Conservation (phyloP, 2,888 invertebrate species). For the Arrhopalites spinosus region DNA sequence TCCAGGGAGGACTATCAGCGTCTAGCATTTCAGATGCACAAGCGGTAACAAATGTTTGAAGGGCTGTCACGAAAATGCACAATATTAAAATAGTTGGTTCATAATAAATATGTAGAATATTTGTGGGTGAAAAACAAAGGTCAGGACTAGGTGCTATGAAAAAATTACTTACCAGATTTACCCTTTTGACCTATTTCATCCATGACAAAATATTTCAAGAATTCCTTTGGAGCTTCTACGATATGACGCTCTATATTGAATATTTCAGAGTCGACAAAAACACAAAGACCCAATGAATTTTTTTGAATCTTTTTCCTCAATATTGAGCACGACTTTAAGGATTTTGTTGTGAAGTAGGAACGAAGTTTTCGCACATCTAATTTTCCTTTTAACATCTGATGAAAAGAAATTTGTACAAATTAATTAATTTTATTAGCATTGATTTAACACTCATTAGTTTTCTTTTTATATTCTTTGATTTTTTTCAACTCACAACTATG, state of each 20-base stretch:
- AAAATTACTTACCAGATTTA: constrained; percentile 20
- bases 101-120: no score
- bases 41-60: constrained; percentile 34
- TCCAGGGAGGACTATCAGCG: constrained; percentile 31
- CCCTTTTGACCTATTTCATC: constrained; percentile 33
- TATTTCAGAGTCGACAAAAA: constrained; percentile 7
- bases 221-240: constrained; percentile 33
- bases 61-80: neutral
- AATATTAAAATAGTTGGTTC: no score
- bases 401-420: no score
- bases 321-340: neutral
- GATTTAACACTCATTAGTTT: no score
- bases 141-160: no score
- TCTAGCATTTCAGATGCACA: constrained; percentile 25
- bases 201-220: constrained; percentile 16
- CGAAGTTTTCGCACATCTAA: constrained; percentile 4
- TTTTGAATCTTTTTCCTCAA: constrained; percentile 2
- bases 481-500: neutral
- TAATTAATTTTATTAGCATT: no score
- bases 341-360: neutral
- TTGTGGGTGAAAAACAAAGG: no score
- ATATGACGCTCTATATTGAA: constrained; percentile 34
- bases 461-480: no score
- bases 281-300: constrained; percentile 16
- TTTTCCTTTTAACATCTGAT: constrained; percentile 26